Base-by-base conservation (phyloP, 2,113 vertebrate genomes). In the Thalassarche chlororhynchos region DNA sequence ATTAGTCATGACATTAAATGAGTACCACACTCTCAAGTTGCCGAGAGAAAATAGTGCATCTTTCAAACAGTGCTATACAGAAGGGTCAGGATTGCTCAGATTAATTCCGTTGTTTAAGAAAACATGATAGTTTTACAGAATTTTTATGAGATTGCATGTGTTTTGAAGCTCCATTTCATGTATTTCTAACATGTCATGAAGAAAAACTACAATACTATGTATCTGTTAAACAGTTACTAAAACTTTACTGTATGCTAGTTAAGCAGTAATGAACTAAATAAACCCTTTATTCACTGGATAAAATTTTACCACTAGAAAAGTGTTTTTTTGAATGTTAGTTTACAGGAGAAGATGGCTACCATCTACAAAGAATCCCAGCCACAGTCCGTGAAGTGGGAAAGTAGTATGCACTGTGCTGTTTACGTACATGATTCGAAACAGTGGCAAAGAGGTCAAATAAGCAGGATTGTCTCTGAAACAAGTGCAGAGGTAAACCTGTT, bases 361-460 rank as follows among this genome's bases (percentile, higher is more conserved):
- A 88, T 97, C 81, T 99, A 99, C 95, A 97, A 81, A 40, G 96
- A 75, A 17, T 98, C 97, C 10, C 97, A 98, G 74, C 97, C 97
- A 12, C 84, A 98, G 47, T 89, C 96, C 3, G 21, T 98, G 66
- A 87, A 95, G 34, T 99, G 99, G 99, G 96, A 98, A 86, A 95
- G 65, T 5, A 91, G 95, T 64, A 99, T 99, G 99, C 96, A 97
- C 79, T 99, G 99, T 93, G 99, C 99, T 93, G 99, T 99, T 83
- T 97, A 98, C 7, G 9, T 98, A 3, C 77, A 24, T 12, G 97
- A 98, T 34, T 92, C 98, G 85, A 97, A 98, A 77, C 97, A 98
- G 57, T 99, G 99, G 99, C 98, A 97, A 68, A 98, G 99, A 98
- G 99, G 98, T 74, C 98, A 92, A 55, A 97, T 99, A 88, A 97